These are phyloP conservation scores for Napeogenes sylphis DNA, from an alignment of 2,888 invertebrate genomes.

Conservation along the genomic window DNA sequence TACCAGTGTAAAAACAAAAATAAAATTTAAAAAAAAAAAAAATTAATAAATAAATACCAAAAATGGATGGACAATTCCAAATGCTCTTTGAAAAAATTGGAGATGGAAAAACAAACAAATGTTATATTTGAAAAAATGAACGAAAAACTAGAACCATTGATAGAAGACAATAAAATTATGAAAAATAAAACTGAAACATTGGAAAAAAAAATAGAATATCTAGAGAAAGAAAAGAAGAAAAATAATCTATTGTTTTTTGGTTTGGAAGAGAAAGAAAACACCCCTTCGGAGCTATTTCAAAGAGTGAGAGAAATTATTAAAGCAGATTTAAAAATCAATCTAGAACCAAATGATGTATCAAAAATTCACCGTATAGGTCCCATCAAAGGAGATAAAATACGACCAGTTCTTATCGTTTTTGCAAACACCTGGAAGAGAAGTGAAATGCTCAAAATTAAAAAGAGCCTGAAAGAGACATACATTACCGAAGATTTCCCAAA, in stretches of 20 bases:
- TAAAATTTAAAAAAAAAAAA: background rate
- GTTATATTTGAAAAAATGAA: constrained; percentile 22
- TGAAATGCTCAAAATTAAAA: constrained; percentile 28
- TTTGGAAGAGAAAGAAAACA: constrained; percentile 4
- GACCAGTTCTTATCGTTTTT: constrained; percentile 22
- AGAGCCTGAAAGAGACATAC: constrained; percentile 25
- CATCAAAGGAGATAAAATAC: constrained; percentile 9
- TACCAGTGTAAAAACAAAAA: too few relatives aligned
- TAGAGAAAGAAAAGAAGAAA: constrained; percentile 24
- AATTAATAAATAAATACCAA: background rate
- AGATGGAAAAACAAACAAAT: constrained; percentile 26
- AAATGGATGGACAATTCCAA: constrained; percentile 25
- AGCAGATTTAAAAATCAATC: constrained; percentile 15
- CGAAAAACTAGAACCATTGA: constrained; percentile 11
- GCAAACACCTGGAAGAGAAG: constrained; percentile 29
- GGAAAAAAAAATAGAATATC: constrained; percentile 24
- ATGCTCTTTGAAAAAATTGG: constrained; percentile 24
- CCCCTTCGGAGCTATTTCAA: background rate
- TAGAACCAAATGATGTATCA: constrained; percentile 14
- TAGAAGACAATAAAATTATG: constrained; percentile 24
- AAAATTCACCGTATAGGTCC: constrained; percentile 14
- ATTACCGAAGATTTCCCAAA: constrained; percentile 18
- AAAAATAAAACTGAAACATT: constrained; percentile 25
- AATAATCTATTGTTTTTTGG: constrained; percentile 4
- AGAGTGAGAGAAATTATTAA: constrained; percentile 1